Evolutionary conservation across 2,113 vertebrate species (phyloP), one percentile per base, ranked within the genome.

Genomic region (Clarias magur): DNA sequence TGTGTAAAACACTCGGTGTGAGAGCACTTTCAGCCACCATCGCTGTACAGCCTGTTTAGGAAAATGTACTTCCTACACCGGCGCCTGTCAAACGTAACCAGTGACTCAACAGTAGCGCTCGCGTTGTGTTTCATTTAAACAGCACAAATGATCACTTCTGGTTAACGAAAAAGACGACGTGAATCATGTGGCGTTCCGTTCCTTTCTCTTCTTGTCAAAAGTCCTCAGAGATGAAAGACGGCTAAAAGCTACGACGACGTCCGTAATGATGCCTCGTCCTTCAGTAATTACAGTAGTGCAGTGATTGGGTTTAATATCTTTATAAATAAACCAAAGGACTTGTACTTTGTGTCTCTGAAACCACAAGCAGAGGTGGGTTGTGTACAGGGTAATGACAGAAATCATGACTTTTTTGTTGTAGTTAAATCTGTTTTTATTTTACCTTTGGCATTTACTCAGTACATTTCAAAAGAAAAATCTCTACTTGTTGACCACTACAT

Each of bases 211-310:
- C 21, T 42, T 16, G 70, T 48, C 70, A 59, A 81, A 60, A 84
- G 80, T 65, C 48, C 76, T 89, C 53, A 5, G 75, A 85, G 72
- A 57, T 63, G 57, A 89, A 83, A 53, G 27, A 54, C 75, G 57
- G 59, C 27, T 2, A 59, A 70, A 34, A 72, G 86, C 57, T 15
- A 30, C 25, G 57, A 79, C 76, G 83, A 85, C 72, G 38, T 38
- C 62, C 76, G 42, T 83, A 88, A 85, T 85, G 56, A 72, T 4
- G 70, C 27, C 27, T 53, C 70, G 11, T 57, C 10, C 12, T n/a
- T 30, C 75, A 80, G 63, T 63, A 79, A 85, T 89, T 85, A 79
- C 48, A 80, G 73, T n/a, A 85, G 25, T 88, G 25, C 48, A 60
- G 23, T 72, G 42, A 80, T 85, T 25, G 38, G 12, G 21, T 63